Base-by-base conservation (phyloP, 1,140 invertebrate genomes). In the Meloidogyne floridensis region DNA sequence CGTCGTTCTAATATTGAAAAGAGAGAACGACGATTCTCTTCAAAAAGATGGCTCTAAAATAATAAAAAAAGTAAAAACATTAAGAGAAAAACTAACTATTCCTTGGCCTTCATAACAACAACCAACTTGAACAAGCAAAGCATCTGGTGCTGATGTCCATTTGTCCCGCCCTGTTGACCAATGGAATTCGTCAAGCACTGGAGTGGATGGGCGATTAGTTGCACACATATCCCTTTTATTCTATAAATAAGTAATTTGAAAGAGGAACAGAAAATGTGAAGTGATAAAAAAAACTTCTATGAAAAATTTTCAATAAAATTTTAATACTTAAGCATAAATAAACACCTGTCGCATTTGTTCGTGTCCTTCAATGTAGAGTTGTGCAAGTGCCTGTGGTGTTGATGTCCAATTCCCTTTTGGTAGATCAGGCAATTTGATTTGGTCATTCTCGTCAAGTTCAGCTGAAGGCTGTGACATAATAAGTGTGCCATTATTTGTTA, bases 51-150 rank as follows among this genome's bases (percentile, higher is more conserved):
- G 13, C 83, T 80, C 80, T 79, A 8, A 47, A 54, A 70, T n/a
- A 79, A 79, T n/a, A 20, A n/a, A 3, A 71, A 72, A 6, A 71
- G n/a, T 32, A 56, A 8, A n/a, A 56, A 7, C 13, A 20, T n/a
- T 43, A 69, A 8, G 2, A 51, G 3, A 72, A 3, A 7, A 0
- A 11, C 59, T 79, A 11, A 79, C 77, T 32, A 82, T 80, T 13
- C 85, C 85, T 59, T 82, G 82, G 15, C 81, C 80, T 77, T 89
- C 89, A 75, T 89, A 90, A 59, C 88, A 89, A 70, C 88, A 89
- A 11, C 84, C 88, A 15, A 81, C 82, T 74, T 89, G 88, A 6
- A 87, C 81, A 18, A 89, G 81, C 11, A 89, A 75, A 4, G 82
- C 83, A 72, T 90, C 85, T 18, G 86, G 87, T 32, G 83, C 53